Evolutionary conservation across 1,140 invertebrate species (phyloP).

Genomic region (Zaprionus inermis): DNA sequence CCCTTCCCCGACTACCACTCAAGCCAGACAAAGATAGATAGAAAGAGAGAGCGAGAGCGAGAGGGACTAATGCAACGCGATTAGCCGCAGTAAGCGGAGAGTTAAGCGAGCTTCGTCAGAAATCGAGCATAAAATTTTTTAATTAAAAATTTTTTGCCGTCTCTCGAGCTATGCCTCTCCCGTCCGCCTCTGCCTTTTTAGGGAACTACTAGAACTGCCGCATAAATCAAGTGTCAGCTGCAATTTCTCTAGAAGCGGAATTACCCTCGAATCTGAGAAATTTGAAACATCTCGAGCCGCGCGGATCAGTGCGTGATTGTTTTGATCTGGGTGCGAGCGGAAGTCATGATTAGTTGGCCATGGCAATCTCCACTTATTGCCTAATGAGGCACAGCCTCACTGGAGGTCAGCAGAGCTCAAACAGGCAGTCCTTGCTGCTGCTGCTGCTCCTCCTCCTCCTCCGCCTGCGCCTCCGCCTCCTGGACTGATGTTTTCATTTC

Average conservation of each 20-base stretch:
- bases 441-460: not conserved
- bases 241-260: conserved; percentile 71
- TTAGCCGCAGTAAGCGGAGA: conserved; percentile 25
- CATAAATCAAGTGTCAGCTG: conserved; percentile 74
- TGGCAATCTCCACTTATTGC: not conserved
- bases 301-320: conserved; percentile 7
- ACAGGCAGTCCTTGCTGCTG: not conserved
- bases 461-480: not conserved
- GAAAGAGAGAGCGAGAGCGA: conserved; percentile 2
- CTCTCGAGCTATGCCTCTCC: too few species aligned
- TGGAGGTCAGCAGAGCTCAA: conserved; percentile 3
- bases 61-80: conserved; percentile 62
- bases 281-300: conserved; percentile 46
- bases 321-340: conserved; percentile 60
- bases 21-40: not conserved
- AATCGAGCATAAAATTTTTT: conserved; percentile 83
- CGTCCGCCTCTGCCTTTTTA: conserved; percentile 18
- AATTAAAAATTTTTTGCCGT: conserved; percentile 66
- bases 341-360: conserved; percentile 73
- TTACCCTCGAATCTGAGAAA: conserved; percentile 62
- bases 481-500: conserved; percentile 71
- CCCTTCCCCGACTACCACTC: not conserved
- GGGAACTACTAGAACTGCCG: conserved; percentile 33
- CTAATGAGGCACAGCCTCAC: conserved; percentile 10
- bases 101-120: conserved; percentile 64